phyloP scores from a whole-genome alignment of 2,888 invertebrate genomes.

The Brenthis ino region DNA sequence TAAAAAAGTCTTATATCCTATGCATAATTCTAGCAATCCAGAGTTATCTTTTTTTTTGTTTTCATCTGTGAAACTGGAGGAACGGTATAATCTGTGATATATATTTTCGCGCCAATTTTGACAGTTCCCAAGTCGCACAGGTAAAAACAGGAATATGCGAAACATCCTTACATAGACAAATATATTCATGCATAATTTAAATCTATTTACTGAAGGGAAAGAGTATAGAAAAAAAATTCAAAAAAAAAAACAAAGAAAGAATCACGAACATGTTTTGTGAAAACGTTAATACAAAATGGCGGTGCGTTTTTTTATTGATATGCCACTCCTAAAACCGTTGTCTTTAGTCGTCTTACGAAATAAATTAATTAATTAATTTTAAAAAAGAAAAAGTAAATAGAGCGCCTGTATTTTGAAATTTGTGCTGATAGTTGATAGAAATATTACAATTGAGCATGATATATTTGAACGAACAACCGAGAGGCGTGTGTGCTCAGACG shows the following conservation, averaged over 20 bases:
- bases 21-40: conserved; percentile 72
- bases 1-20: conserved; percentile 72
- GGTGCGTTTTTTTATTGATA: conserved; percentile 35
- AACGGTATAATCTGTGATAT: conserved; percentile 22
- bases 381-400: conserved; percentile 21
- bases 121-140: conserved; percentile 55
- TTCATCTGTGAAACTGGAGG: conserved; percentile 53
- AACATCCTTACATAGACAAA: conserved; percentile 63
- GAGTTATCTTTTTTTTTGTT: conserved; percentile 56
- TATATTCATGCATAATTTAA: conserved; percentile 54
- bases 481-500: conserved; percentile 27
- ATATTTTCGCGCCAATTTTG: conserved; percentile 43
- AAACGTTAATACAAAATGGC: conserved; percentile 32
- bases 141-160: conserved; percentile 51
- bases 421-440: conserved; percentile 30
- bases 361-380: conserved; percentile 20
- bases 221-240: conserved; percentile 25
- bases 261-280: conserved; percentile 20
- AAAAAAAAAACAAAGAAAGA: not conserved
- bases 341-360: conserved; percentile 13
- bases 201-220: conserved; percentile 28
- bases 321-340: conserved; percentile 36
- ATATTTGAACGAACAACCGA: conserved; percentile 36
- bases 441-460: conserved; percentile 43
- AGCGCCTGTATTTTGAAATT: conserved; percentile 28